phyloP scores from a whole-genome alignment of 1,140 invertebrate species.

The Halyomorpha halys region DNA sequence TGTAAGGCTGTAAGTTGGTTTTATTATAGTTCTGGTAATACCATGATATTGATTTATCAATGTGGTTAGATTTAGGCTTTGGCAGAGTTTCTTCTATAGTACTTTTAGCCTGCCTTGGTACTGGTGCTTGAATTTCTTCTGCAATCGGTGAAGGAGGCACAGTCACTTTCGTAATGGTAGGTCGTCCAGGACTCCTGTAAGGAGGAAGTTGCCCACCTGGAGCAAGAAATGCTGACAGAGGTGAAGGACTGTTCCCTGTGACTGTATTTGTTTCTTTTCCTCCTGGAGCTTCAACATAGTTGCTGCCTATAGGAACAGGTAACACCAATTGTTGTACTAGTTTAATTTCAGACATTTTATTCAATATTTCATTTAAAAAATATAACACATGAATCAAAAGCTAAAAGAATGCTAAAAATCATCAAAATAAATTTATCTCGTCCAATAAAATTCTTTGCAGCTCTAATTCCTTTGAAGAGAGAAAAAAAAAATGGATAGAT shows the following conservation, averaged over 20 bases:
- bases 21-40: conserved; percentile 70
- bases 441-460: no score
- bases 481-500: no score
- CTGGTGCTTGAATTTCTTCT: conserved; percentile 28
- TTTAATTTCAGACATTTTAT: no score
- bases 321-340: not conserved
- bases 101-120: conserved; percentile 31
- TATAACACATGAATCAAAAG: no score
- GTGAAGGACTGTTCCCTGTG: conserved; percentile 33
- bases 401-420: no score
- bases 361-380: no score
- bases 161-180: conserved; percentile 47
- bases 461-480: no score
- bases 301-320: not conserved
- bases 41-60: conserved; percentile 50
- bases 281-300: not conserved
- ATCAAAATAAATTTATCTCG: no score
- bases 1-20: conserved; percentile 52
- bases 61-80: not conserved
- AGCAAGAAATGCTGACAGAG: conserved; percentile 44
- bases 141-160: conserved; percentile 28
- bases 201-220: conserved; percentile 45
- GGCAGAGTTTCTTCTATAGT: conserved; percentile 3
- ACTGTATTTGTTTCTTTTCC: not conserved
- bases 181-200: conserved; percentile 36